phyloP scores from a whole-genome alignment of 1,140 invertebrate species.

The Brachionus asplanchnoidis region DNA sequence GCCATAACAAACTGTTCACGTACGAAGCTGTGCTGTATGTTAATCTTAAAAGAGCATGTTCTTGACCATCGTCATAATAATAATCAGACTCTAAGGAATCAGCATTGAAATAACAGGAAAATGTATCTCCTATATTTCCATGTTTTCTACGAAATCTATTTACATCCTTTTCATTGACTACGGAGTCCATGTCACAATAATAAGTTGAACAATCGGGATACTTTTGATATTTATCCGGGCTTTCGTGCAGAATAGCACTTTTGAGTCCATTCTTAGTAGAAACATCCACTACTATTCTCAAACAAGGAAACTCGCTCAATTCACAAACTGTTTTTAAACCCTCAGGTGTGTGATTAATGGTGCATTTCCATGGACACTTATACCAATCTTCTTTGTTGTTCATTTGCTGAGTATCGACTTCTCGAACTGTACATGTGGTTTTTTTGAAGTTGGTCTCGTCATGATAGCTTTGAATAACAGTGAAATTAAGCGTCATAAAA shows the following conservation, averaged over 20 bases:
- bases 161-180: conserved; percentile 31
- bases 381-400: conserved; percentile 39
- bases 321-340: conserved; percentile 37
- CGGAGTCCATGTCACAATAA: conserved; percentile 35
- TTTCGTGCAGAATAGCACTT: conserved; percentile 40
- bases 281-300: conserved; percentile 34
- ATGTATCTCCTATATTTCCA: not conserved
- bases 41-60: conserved; percentile 22
- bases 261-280: conserved; percentile 21
- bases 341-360: conserved; percentile 38
- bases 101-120: not conserved
- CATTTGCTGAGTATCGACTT: conserved; percentile 19
- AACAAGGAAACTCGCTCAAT: conserved; percentile 32
- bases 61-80: conserved; percentile 40
- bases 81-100: conserved; percentile 29
- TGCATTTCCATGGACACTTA: conserved; percentile 36
- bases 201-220: conserved; percentile 35
- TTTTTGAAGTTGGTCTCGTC: conserved; percentile 25
- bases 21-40: conserved; percentile 17
- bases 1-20: conserved; percentile 28
- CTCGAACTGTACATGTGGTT: conserved; percentile 31
- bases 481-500: not conserved
- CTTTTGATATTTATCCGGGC: not conserved
- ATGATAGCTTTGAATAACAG: conserved; percentile 25
- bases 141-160: conserved; percentile 17